These are phyloP conservation scores for Agrotis exclamationis DNA, from an alignment of 2,888 invertebrate species.

Conservation along the genomic window DNA sequence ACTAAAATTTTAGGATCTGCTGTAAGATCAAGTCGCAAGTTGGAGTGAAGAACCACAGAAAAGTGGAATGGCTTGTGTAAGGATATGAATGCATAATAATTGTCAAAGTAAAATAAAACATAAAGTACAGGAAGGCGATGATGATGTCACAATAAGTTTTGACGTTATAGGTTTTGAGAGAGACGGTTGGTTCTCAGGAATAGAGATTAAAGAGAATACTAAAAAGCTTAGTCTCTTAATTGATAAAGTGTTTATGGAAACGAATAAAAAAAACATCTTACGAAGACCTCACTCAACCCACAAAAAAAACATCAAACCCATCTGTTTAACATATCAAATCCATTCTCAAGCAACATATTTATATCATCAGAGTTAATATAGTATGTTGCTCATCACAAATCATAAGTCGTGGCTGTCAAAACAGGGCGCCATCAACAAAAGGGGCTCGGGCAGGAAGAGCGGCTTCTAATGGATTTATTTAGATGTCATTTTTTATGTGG, in stretches of 20 bases:
- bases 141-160: no score
- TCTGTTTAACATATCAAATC: conserved; percentile 45
- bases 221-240: not conserved
- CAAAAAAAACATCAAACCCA: conserved; percentile 21
- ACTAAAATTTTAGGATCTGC: no score
- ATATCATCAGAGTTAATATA: conserved; percentile 75
- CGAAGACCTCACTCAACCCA: conserved; percentile 8
- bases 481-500: conserved; percentile 92
- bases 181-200: no score
- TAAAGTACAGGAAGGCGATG: no score
- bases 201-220: no score
- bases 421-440: conserved; percentile 86
- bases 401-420: conserved; percentile 84
- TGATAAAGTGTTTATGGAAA: not conserved
- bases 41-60: no score
- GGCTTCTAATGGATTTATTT: conserved; percentile 90
- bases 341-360: conserved; percentile 49
- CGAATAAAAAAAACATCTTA: not conserved
- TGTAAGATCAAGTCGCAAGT: no score
- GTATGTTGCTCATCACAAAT: conserved; percentile 87
- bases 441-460: conserved; percentile 88
- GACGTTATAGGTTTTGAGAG: no score
- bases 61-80: no score
- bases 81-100: no score
- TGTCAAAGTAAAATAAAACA: no score